A percentile compares a stretch with the other conserved stretches of the same genome.
Evolutionary conservation across 2,797 vertebrate species (phyloP).

Genomic region (Spinibarbus caldwelli): DNA sequence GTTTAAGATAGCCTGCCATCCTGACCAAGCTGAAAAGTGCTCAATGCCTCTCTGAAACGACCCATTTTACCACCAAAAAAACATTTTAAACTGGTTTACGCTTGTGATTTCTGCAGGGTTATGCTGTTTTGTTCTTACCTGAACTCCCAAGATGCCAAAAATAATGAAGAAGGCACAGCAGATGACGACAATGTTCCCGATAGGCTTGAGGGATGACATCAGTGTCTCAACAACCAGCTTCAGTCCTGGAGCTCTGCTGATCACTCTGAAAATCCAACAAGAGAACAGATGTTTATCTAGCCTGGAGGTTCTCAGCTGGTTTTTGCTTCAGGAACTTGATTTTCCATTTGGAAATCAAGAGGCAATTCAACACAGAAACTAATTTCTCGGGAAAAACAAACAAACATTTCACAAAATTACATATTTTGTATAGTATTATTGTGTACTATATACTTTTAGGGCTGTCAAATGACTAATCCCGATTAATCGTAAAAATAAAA

Average conservation of each 20-base stretch:
- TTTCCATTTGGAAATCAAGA: not conserved
- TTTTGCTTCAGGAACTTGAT: not conserved
- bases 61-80: not conserved
- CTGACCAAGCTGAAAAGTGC: conserved; percentile 1
- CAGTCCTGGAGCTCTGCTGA: conserved; percentile 96
- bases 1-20: not conserved
- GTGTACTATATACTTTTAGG: not conserved
- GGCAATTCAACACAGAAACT: not conserved
- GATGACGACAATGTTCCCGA: conserved; percentile 99
- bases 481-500: no score
- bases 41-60: not conserved
- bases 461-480: not conserved
- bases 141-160: conserved; percentile 97
- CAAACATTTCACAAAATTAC: not conserved
- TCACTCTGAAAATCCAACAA: conserved; percentile 81
- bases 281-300: not conserved
- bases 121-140: conserved; percentile 78
- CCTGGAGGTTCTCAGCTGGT: not conserved
- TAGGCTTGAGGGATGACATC: conserved; percentile 98
- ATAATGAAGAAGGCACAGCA: conserved; percentile 99
- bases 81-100: not conserved
- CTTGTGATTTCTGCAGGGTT: not conserved
- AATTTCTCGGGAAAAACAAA: not conserved
- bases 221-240: conserved; percentile 98
- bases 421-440: not conserved